Evolutionary conservation across 1,140 invertebrate species (phyloP).

Genomic region (Eumaeus atala): DNA sequence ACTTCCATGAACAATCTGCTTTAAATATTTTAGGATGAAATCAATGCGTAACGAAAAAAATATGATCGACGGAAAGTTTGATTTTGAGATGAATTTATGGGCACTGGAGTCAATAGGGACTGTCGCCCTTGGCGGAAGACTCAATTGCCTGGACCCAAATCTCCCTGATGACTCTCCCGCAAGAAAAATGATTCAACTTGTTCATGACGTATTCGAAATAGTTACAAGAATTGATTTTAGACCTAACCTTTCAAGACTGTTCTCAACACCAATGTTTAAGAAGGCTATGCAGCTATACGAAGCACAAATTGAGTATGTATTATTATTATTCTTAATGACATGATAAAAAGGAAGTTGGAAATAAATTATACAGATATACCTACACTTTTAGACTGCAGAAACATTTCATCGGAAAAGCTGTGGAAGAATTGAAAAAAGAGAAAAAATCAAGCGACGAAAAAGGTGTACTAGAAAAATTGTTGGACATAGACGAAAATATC

Average conservation of each 20-base stretch:
- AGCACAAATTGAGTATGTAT: constrained; percentile 34
- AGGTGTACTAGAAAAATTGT: constrained; percentile 73
- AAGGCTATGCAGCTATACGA: constrained; percentile 68
- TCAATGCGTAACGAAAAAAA: constrained; percentile 68
- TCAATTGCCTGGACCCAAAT: constrained; percentile 76
- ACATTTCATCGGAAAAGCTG: constrained; percentile 36
- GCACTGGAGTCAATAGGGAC: constrained; percentile 80
- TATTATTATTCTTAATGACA: not conserved
- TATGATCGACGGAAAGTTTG: constrained; percentile 75
- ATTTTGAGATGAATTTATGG: constrained; percentile 80
- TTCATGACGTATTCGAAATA: constrained; percentile 76
- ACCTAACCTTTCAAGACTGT: constrained; percentile 78
- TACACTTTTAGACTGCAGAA: constrained; percentile 41
- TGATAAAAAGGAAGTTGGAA: too few relatives aligned
- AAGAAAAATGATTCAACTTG: constrained; percentile 75
- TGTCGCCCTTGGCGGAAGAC: constrained; percentile 79
- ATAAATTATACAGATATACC: too few relatives aligned
- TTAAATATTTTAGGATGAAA: constrained; percentile 64
- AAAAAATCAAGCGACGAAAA: constrained; percentile 36
- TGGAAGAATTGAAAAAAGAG: constrained; percentile 30
- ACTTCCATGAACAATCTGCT: not conserved
- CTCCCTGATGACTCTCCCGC: constrained; percentile 73
- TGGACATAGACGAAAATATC: constrained; percentile 70
- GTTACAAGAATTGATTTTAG: constrained; percentile 77
- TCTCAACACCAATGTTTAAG: constrained; percentile 75